Evolutionary conservation across 1,140 invertebrate genomes (phyloP), one percentile per base, ranked within the genome.

Genomic region (Aphelinus atriplicis): DNA sequence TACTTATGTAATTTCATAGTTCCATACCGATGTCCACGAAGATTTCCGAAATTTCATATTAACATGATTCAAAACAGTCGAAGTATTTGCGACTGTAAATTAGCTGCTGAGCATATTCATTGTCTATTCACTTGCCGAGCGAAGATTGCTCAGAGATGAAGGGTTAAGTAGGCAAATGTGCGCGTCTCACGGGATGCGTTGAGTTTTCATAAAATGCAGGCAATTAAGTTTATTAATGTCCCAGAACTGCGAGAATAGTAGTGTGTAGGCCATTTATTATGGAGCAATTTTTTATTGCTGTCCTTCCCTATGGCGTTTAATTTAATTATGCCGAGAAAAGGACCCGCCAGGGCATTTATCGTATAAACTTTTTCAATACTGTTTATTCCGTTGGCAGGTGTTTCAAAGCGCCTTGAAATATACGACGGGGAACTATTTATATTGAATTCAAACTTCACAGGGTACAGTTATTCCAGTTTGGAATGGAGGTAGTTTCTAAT

Each of bases 151-250:
- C 65, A 3, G 64, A 43, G 58, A 68, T 60, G 53, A 6, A 57
- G 61, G 45, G 7, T 51, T 46, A 63, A 51, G 45, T 48, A 67
- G 56, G 58, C 2, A 48, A 56, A 45, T 57, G 10, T 6, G 3
- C 10, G 2, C 47, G 47, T 50, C 72, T 73, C 57, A 1, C 7
- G 65, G 65, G 57, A 61, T 7, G 3, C 48, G 5, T 73, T 66
- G 0, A 68, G 56, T 63, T 73, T 73, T 73, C 64, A n/a, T 50
- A 10, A 73, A 73, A 73, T 46, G 57, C 26, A 55, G 58, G 58
- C 51, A 68, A 73, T 62, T 68, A 67, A 73, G 57, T 50, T 73
- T 73, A 73, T 73, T 73, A 73, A 73, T 68, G 72, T 3, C 47
- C 55, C n/a, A 4, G 51, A n/a, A 72, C 7, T 26, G 26, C 26